Base-by-base conservation (phyloP, 2,797 vertebrate species). In the Premnoplex brunnescens region DNA sequence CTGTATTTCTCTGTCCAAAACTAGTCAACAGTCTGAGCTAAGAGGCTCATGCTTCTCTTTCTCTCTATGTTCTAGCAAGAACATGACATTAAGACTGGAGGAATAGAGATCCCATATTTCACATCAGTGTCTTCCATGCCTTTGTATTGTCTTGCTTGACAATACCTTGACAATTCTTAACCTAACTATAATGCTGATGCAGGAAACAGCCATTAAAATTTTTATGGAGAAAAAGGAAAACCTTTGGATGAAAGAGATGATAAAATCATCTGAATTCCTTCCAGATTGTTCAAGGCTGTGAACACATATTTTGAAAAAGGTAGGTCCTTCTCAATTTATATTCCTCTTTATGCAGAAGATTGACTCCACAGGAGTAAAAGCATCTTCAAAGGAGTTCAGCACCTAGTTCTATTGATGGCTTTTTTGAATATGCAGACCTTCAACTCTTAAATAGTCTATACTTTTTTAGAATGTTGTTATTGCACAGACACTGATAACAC, bases 371-470 rank as follows among this genome's bases (percentile, higher is more conserved):
- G n/a, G 18, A 75, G 37, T 90, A 89, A 95, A 93, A 96, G 46
- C 11, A 90, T 37, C 69, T 95, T 96, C 95, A 91, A 92, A 94
- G 62, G 66, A 62, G 15, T 84, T 95, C 62, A 80, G 7, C 18
- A 72, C 10, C 14, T 91, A 75, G 64, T 88, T 91, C 37, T 88
- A 21, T 24, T 85, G 49, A 94, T 44, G 8, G 15, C 1, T 62
- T 71, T 73, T 95, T 94, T 96, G 93, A 96, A 95, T 54, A 85
- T 58, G 13, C 21, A 76, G 72, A 85, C 37, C 37, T 93, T 85
- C 16, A 60, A 58, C 46, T 81, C 43, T 55, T 58, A 81, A 95
- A 64, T 43, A 80, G 78, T 68, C 22, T 39, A 8, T 24, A 30
- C 51, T 7, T n/a, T 71, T 94, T 83, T 59, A 84, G 14, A 76